These are phyloP conservation scores for Tachyglossus aculeatus DNA, from an alignment of 2,797 vertebrate species.

Conservation along the genomic window DNA sequence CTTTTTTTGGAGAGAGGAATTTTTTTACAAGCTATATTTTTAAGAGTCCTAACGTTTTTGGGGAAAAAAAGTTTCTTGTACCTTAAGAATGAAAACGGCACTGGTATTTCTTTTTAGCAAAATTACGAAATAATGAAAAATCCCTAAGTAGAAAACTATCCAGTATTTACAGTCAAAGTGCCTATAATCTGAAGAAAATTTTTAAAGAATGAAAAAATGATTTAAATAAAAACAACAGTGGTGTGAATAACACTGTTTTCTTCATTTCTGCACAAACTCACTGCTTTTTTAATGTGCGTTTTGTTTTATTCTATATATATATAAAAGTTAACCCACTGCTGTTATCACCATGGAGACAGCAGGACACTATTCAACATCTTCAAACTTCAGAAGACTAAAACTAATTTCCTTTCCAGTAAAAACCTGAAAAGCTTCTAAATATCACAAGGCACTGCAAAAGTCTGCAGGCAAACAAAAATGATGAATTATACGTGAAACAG, in stretches of 20 bases:
- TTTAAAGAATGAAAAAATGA: slow-evolving; percentile 39
- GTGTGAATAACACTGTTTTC: slow-evolving; percentile 50
- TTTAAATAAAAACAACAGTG: slow-evolving; percentile 32
- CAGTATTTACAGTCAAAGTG: slow-evolving; percentile 51
- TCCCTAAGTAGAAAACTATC: slow-evolving; percentile 43
- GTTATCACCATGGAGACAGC: slow-evolving; percentile 49
- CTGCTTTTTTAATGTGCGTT: slow-evolving; percentile 28
- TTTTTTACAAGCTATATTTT: slow-evolving; percentile 33
- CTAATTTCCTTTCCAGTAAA: slow-evolving; percentile 66
- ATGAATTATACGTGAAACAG: slow-evolving; percentile 40
- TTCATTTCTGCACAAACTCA: slow-evolving; percentile 41
- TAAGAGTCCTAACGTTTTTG: slow-evolving; percentile 19
- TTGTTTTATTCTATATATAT: no score
- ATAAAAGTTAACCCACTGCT: slow-evolving; percentile 39
- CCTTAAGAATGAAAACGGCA: slow-evolving; percentile 47
- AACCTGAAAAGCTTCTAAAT: slow-evolving; percentile 69
- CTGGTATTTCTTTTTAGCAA: slow-evolving; percentile 35
- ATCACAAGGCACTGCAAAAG: slow-evolving; percentile 75
- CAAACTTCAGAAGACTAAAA: slow-evolving; percentile 55
- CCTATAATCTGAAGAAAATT: slow-evolving; percentile 32
- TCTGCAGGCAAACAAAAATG: slow-evolving; percentile 65
- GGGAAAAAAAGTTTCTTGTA: slow-evolving; percentile 3
- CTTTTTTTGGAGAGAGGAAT: slow-evolving; percentile 44
- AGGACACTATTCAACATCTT: slow-evolving; percentile 53
- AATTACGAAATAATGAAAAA: slow-evolving; percentile 54